Evolutionary conservation across 2,888 invertebrate genomes (phyloP), one percentile per base, ranked within the genome.

Genomic region (Eupithecia exiguata): DNA sequence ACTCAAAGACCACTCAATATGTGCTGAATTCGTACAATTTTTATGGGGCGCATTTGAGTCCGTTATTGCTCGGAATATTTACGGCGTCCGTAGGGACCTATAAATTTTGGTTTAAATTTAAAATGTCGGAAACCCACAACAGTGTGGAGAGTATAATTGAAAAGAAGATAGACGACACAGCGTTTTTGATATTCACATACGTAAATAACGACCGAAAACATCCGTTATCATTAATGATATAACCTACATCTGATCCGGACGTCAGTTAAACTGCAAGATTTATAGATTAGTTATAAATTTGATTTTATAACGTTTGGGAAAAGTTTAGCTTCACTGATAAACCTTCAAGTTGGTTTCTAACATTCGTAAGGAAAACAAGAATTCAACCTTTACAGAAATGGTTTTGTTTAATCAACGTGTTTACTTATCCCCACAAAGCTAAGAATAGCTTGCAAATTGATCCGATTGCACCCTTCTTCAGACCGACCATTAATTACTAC

Each of bases 401-500:
- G 83, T 77, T 77, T 80, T 77, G 82, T 80, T 85, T 85, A 87
- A 89, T 90, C 87, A 89, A 86, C 86, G 84, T 87, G 84, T 84
- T 86, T 85, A 84, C 84, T 83, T 81, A 77, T 79, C 78, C 76
- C 86, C 87, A 87, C 89, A 84, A 85, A 87, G 83, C 85, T 84
- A 87, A 87, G 88, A 91, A 92, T 90, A 86, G 88, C 87, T 86
- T 83, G 89, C 88, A 91, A 93, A 94, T 93, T 92, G 91, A 91
- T 91, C 92, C 88, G 88, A 93, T 92, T 93, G 89, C 90, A 91
- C 90, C 92, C 88, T 84, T 88, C 85, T 86, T 87, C 82, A 36
- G 82, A 86, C 84, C 83, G 87, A 88, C 89, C 93, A 93, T 94
- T 94, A 94, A 94, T 94, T 94, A 94, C 92, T 89, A 88, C 88